phyloP scores from a whole-genome alignment of 2,113 vertebrate species.

The Beaufortia kweichowensis region DNA sequence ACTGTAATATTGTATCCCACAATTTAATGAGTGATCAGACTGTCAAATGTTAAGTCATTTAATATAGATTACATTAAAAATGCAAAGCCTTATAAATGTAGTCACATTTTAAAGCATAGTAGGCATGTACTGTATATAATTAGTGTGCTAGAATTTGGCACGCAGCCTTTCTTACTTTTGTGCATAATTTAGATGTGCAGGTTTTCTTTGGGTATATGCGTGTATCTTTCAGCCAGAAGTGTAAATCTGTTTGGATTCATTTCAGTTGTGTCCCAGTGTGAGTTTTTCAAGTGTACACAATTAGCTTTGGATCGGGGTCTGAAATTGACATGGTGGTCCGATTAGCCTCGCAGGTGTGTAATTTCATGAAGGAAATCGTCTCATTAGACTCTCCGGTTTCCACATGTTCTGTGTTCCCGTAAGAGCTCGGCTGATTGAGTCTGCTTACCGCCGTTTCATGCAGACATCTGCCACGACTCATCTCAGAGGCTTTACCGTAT shows the following conservation, averaged over 20 bases:
- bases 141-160: no score
- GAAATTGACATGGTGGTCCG: slow-evolving; percentile 40
- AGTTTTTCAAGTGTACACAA: slow-evolving; percentile 3
- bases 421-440: slow-evolving; percentile 32
- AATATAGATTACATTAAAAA: no score
- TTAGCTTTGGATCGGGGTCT: slow-evolving; percentile 35
- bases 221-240: background rate
- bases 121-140: no score
- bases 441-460: background rate
- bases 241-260: slow-evolving; percentile 1
- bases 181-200: background rate
- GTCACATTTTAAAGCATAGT: background rate
- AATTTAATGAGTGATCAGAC: no score
- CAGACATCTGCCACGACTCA: slow-evolving; percentile 22
- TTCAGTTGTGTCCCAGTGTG: background rate
- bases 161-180: no score
- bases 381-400: slow-evolving; percentile 14
- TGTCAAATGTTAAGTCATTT: no score
- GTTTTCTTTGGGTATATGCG: background rate
- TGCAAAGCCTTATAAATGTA: no score
- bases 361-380: slow-evolving; percentile 32
- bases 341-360: slow-evolving; percentile 10
- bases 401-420: slow-evolving; percentile 20
- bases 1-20: no score
- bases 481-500: background rate